Evolutionary conservation across 1,140 invertebrate genomes (phyloP).

Genomic region (Triops longicaudatus): DNA sequence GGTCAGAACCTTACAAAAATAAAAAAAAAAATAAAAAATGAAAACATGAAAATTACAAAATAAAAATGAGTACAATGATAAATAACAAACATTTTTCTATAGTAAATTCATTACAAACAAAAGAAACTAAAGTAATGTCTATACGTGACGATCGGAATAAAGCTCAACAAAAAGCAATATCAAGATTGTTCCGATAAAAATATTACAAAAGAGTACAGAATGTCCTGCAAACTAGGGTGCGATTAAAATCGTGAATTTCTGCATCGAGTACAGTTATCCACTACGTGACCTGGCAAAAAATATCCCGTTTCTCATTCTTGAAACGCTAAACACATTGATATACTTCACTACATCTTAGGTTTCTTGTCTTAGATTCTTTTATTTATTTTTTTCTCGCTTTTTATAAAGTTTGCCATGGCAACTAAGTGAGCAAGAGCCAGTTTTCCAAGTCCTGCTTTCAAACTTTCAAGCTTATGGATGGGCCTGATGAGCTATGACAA

Average conservation of each 20-base stretch:
- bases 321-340: background rate
- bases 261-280: background rate
- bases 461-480: constrained; percentile 12
- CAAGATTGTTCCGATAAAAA: too few relatives aligned
- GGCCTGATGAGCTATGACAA: constrained; percentile 6
- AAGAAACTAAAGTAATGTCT: too few relatives aligned
- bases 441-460: background rate
- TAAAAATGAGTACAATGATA: too few relatives aligned
- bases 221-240: background rate
- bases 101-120: too few relatives aligned
- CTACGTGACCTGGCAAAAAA: background rate
- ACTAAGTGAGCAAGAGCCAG: background rate
- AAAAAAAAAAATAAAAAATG: background rate
- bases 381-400: background rate
- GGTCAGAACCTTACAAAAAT: background rate
- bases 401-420: background rate
- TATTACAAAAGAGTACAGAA: too few relatives aligned
- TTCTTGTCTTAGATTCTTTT: background rate
- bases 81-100: too few relatives aligned
- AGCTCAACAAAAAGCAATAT: too few relatives aligned
- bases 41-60: too few relatives aligned
- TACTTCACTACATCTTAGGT: background rate
- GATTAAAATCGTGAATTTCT: background rate
- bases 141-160: too few relatives aligned
- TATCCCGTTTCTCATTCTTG: background rate